phyloP scores from a whole-genome alignment of 2,113 vertebrate genomes.

The Brienomyrus longianalis region DNA sequence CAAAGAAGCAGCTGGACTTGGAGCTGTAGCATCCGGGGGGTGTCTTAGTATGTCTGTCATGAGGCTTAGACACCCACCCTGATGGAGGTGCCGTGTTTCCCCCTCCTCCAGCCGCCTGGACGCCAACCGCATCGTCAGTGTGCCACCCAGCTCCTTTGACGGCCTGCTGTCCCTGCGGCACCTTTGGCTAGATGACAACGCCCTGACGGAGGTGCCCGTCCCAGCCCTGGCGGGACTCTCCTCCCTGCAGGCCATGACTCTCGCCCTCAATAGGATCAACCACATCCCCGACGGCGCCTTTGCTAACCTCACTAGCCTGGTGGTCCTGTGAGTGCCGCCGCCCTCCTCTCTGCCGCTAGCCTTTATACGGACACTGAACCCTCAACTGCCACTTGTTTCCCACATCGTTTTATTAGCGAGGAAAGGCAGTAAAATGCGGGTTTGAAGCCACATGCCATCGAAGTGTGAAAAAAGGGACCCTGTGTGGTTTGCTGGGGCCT shows the following conservation, averaged over 20 bases:
- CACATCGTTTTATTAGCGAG: neutral
- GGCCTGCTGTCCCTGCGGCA: constrained; percentile 69
- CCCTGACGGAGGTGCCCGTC: constrained; percentile 69
- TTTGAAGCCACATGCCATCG: neutral
- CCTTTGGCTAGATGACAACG: constrained; percentile 78
- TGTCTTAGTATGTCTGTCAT: neutral
- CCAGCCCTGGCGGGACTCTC: constrained; percentile 66
- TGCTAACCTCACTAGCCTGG: constrained; percentile 68
- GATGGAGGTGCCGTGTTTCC: neutral
- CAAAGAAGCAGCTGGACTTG: neutral
- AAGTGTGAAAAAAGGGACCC: neutral
- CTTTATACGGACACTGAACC: neutral
- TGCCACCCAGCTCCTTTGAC: constrained; percentile 65
- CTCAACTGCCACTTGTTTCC: neutral
- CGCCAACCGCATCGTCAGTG: constrained; percentile 72
- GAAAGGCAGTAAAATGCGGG: neutral
- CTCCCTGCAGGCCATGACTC: constrained; percentile 73
- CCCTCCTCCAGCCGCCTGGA: constrained; percentile 63
- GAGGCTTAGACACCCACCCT: neutral
- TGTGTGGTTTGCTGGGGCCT: neutral
- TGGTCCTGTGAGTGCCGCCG: constrained; percentile 72
- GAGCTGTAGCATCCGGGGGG: neutral
- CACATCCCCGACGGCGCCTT: constrained; percentile 73
- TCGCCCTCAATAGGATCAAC: constrained; percentile 77
- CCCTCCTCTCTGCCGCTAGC: neutral